phyloP scores from a whole-genome alignment of 2,888 invertebrate species.

The Tetramorium bicarinatum region DNA sequence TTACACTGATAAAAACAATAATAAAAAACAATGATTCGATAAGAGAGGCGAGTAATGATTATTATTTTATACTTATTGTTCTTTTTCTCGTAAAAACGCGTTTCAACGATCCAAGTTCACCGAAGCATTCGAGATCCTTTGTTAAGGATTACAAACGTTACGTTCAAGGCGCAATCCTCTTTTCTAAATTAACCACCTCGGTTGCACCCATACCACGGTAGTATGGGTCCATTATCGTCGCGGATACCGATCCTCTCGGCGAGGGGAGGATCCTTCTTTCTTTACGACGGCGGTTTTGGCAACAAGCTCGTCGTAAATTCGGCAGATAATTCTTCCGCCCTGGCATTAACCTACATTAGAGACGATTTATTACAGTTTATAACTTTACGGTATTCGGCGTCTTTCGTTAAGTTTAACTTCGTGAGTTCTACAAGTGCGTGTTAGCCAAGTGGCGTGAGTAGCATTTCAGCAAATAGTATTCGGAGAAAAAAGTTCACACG shows the following conservation, averaged over 20 bases:
- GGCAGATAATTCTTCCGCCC: slow-evolving; percentile 75
- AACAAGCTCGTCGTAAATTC: slow-evolving; percentile 78
- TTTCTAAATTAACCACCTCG: slow-evolving; percentile 79
- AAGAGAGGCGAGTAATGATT: background rate
- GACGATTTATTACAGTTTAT: slow-evolving; percentile 75
- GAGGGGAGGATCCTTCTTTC: slow-evolving; percentile 58
- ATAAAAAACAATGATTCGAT: background rate
- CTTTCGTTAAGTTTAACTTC: slow-evolving; percentile 36
- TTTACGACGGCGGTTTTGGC: slow-evolving; percentile 77
- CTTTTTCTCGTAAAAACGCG: background rate
- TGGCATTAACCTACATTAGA: slow-evolving; percentile 75
- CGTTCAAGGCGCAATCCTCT: slow-evolving; percentile 75
- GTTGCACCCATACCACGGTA: slow-evolving; percentile 54
- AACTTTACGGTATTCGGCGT: slow-evolving; percentile 61
- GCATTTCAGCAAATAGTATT: background rate
- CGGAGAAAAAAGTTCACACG: slow-evolving; percentile 11
- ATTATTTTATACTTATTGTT: slow-evolving; percentile 8
- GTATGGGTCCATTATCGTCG: slow-evolving; percentile 74
- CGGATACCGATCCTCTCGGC: slow-evolving; percentile 25
- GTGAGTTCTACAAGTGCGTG: slow-evolving; percentile 50
- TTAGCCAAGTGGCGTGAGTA: slow-evolving; percentile 61
- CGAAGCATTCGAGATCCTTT: slow-evolving; percentile 58
- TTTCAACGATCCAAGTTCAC: slow-evolving; percentile 6
- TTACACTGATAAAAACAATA: background rate
- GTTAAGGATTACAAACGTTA: slow-evolving; percentile 77